Conservation (phyloP, 2,888 invertebrate species). For the Chydorus sphaericus region DNA sequence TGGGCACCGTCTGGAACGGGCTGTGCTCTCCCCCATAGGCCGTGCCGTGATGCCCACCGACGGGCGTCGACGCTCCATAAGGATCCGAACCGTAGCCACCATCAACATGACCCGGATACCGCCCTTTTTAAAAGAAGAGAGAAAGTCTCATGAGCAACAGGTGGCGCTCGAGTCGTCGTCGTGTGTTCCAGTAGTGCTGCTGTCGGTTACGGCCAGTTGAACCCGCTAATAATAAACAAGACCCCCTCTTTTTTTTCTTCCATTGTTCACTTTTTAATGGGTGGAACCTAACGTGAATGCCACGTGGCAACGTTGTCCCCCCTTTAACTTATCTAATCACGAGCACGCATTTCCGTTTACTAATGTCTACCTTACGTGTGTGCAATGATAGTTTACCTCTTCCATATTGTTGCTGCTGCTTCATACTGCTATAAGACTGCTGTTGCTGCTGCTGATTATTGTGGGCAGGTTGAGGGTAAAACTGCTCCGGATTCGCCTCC, state of each 20-base stretch:
- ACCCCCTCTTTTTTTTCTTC: neutral
- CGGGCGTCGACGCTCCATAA: conserved; percentile 8
- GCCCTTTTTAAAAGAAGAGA: conserved; percentile 1
- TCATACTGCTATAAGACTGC: neutral
- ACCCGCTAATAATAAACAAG: neutral
- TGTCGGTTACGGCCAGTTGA: conserved; percentile 7
- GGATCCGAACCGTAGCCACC: conserved; percentile 7
- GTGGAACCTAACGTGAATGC: neutral
- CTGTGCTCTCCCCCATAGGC: conserved; percentile 15
- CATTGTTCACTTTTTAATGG: neutral
- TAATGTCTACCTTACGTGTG: no score
- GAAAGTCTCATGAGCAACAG: neutral
- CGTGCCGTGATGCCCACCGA: conserved; percentile 3
- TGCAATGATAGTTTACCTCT: conserved; percentile 4
- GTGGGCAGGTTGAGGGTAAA: conserved; percentile 12
- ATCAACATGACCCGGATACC: conserved; percentile 12
- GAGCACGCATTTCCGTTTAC: conserved; percentile 1
- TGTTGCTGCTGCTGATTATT: conserved; percentile 6
- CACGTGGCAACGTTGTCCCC: neutral
- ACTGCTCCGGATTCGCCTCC: conserved; percentile 7
- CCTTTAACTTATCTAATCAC: neutral
- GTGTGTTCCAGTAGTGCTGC: no score
- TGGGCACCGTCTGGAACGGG: conserved; percentile 60
- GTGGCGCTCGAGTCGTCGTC: neutral
- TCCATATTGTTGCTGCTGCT: conserved; percentile 14